Evolutionary conservation across 2,888 invertebrate genomes (phyloP).

Genomic region (Tenodera sinensis): DNA sequence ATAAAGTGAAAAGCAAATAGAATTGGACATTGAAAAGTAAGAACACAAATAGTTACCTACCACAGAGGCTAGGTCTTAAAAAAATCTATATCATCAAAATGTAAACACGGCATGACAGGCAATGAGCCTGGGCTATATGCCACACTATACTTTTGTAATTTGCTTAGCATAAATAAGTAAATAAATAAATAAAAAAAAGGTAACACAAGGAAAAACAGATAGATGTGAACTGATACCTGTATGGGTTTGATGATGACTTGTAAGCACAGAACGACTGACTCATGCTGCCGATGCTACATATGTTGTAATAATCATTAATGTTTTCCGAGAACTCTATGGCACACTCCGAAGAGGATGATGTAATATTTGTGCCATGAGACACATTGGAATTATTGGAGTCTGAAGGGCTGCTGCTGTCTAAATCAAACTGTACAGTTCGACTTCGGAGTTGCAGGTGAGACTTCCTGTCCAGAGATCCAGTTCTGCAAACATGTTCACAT

Average conservation of each 20-base stretch:
- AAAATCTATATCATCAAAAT: no score
- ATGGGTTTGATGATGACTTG: slow-evolving; percentile 2
- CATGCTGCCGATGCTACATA: slow-evolving; percentile 29
- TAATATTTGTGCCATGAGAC: slow-evolving; percentile 19
- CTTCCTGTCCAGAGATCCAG: slow-evolving; percentile 23
- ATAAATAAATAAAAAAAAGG: no score
- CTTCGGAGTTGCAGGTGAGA: slow-evolving; percentile 9
- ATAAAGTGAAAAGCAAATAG: no score
- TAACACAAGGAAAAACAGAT: no score
- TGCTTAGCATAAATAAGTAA: no score
- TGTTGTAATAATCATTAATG: slow-evolving; percentile 28
- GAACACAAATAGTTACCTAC: no score
- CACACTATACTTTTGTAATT: no score
- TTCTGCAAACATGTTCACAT: slow-evolving; percentile 10
- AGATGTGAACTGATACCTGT: neutral
- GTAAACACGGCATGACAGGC: no score
- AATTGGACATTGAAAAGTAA: no score
- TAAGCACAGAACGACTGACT: slow-evolving; percentile 15
- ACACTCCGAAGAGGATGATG: neutral
- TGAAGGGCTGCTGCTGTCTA: slow-evolving; percentile 45
- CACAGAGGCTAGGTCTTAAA: no score
- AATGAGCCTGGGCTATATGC: no score
- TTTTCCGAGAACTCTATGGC: slow-evolving; percentile 44
- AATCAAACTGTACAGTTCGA: slow-evolving; percentile 33
- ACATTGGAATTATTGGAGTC: slow-evolving; percentile 47